Percentiles rank a stretch among this genome's conserved stretches.
These are phyloP conservation scores for Ptychadena robeensis DNA, from an alignment of 2,797 vertebrate species.

Conservation along the genomic window DNA sequence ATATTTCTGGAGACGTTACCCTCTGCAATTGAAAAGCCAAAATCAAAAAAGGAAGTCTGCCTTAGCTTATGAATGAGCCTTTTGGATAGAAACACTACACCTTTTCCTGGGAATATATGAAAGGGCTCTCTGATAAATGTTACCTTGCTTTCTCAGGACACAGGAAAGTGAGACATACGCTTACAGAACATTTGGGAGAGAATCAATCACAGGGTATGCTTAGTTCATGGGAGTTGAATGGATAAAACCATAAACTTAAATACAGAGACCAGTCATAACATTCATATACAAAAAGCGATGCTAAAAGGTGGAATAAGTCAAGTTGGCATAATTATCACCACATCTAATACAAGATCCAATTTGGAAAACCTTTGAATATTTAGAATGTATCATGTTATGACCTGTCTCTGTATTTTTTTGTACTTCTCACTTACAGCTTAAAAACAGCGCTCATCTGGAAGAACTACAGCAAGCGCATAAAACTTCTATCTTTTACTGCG, in stretches of 20 bases:
- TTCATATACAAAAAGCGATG: too few species aligned
- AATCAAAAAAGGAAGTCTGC: conserved; percentile 14
- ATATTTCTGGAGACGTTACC: neutral
- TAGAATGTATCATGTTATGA: neutral
- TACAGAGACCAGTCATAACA: too few species aligned
- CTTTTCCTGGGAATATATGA: conserved; percentile 20
- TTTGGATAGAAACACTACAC: conserved; percentile 13
- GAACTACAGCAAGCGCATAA: neutral
- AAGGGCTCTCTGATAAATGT: conserved; percentile 13
- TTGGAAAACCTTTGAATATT: neutral
- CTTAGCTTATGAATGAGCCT: conserved; percentile 13
- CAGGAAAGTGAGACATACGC: neutral
- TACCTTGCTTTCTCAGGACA: conserved; percentile 8
- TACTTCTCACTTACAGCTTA: neutral
- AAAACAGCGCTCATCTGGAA: too few species aligned
- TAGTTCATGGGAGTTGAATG: neutral
- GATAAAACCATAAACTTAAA: neutral
- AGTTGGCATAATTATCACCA: too few species aligned
- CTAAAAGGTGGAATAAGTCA: too few species aligned
- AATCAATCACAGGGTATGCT: neutral
- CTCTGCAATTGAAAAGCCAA: conserved; percentile 18
- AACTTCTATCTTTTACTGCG: too few species aligned
- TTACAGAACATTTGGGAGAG: conserved; percentile 6
- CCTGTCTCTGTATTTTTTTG: neutral
- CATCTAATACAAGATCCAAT: neutral